phyloP scores from a whole-genome alignment of 37 sponge, comb jelly and placozoan species.

The Oopsacas minuta region DNA sequence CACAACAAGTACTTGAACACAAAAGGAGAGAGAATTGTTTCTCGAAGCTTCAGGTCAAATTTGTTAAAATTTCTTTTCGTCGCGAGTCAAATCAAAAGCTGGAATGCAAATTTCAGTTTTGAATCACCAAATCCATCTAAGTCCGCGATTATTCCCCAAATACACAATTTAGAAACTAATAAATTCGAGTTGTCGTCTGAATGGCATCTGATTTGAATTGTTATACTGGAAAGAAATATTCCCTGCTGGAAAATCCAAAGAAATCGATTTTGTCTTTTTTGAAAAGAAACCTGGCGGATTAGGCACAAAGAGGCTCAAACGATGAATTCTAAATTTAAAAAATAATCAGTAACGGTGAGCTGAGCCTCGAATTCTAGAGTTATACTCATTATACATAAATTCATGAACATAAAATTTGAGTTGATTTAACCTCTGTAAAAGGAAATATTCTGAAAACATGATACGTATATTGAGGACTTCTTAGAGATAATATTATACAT shows the following conservation, averaged over 20 bases:
- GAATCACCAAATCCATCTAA: neutral
- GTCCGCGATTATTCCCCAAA: neutral
- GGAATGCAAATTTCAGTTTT: neutral
- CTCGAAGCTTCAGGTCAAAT: neutral
- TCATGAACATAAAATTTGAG: no score
- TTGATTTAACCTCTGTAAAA: no score
- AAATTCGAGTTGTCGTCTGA: neutral
- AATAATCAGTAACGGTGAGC: neutral
- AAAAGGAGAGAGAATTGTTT: neutral
- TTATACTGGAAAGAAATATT: neutral
- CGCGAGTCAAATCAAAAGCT: neutral
- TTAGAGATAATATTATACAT: no score
- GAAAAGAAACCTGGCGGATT: neutral
- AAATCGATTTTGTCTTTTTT: neutral
- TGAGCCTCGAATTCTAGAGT: no score
- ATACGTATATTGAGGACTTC: no score
- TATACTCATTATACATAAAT: no score
- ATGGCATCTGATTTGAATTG: neutral
- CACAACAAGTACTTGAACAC: neutral
- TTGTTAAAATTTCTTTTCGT: neutral
- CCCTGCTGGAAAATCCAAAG: slow-evolving; percentile 3
- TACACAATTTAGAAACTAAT: neutral
- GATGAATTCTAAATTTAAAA: neutral
- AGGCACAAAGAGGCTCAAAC: neutral
- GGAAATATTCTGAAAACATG: no score